These are phyloP conservation scores for Hippocampus zosterae DNA, from an alignment of 2,113 vertebrate genomes.

Conservation along the genomic window DNA sequence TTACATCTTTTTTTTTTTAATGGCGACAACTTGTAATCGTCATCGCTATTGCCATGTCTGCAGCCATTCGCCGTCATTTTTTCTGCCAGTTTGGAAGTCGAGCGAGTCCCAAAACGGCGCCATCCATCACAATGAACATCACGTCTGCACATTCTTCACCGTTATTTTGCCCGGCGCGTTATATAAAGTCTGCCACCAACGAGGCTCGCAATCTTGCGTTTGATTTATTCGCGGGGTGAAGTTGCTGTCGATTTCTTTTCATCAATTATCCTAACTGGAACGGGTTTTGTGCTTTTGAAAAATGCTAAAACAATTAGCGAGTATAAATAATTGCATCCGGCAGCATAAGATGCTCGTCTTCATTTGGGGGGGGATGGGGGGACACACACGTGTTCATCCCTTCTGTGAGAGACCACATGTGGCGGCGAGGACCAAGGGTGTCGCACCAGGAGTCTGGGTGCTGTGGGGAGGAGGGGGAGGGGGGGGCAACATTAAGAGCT, in stretches of 20 bases:
- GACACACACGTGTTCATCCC: not conserved
- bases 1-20: not conserved
- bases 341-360: not conserved
- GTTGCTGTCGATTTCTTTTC: slow-evolving; percentile 1
- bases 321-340: not conserved
- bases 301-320: not conserved
- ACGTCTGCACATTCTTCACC: slow-evolving; percentile 2
- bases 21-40: not conserved
- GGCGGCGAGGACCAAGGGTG: slow-evolving; percentile 13
- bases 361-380: not conserved
- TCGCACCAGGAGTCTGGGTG: not conserved
- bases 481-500: slow-evolving; percentile 47
- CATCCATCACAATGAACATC: slow-evolving; percentile 7
- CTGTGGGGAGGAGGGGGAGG: not conserved
- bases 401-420: not conserved
- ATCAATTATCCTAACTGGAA: not conserved
- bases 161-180: not conserved
- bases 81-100: slow-evolving; percentile 1
- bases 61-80: not conserved
- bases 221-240: slow-evolving; percentile 2
- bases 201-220: not conserved
- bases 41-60: not conserved
- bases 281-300: not conserved
- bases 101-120: not conserved
- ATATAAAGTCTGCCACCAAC: slow-evolving; percentile 1